Base-by-base conservation (phyloP, 2,888 invertebrate genomes). In the Cistogaster globosa region DNA sequence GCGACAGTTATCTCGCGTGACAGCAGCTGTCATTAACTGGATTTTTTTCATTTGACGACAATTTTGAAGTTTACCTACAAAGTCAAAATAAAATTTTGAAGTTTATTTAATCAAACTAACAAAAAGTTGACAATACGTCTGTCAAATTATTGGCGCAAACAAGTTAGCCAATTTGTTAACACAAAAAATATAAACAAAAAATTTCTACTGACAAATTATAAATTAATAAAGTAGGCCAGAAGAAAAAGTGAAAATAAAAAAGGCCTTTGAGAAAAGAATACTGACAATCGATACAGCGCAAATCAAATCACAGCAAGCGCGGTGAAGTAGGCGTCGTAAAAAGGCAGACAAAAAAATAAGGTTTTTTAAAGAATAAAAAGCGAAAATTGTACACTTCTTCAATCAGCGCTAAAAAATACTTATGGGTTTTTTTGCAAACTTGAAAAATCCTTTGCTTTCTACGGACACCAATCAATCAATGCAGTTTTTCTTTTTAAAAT, bases 221-320 rank as follows among this genome's bases (percentile, higher is more conserved):
- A 63, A 69, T 77, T 72, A 84, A 79, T 82, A 48, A 77, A 86
- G 87, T 86, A 86, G 87, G 86, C 81, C 69, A 75, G 72, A 67
- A 87, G 75, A 26, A 18, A 63, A 78, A 57, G 53, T 71, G 75
- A 82, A 86, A 87, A 83, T 86, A 86, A 87, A 87, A 86, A 81
- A 74, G 48, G 51, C 72, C 75, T 86, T 82, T 85, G 68, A 62
- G 60, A 86, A 84, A 86, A 84, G 77, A 80, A 55, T 65, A 81
- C 80, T 84, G 67, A 62, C 74, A 87, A 86, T 86, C 81, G 72
- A 87, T 86, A 86, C 74, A 84, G 82, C 72, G 79, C 78, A 86
- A 78, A 83, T 72, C 76, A 80, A 82, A 85, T 77, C 80, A 78
- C 68, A 87, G 86, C 86, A 88, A 86, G 86, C 88, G 87, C 81